These are phyloP conservation scores for Phyllostomus discolor DNA, from an alignment of 2,113 vertebrate species.

Conservation along the genomic window DNA sequence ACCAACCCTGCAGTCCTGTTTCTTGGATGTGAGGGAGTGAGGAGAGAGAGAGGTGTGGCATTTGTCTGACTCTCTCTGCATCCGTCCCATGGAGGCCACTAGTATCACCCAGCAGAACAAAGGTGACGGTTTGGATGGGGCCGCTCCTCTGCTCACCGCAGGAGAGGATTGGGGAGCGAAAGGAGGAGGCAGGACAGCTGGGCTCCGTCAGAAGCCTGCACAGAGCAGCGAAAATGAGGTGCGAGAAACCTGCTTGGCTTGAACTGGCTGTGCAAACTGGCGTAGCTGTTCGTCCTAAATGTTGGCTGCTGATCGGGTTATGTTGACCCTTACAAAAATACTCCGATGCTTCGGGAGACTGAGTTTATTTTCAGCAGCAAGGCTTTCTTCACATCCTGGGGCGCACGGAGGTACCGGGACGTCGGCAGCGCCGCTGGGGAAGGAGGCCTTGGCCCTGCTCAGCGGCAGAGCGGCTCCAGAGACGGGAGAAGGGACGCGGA, in stretches of 20 bases:
- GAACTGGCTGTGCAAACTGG: neutral
- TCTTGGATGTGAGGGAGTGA: too few species aligned
- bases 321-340: neutral
- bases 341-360: neutral
- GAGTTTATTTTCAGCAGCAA: neutral
- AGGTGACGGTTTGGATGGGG: neutral
- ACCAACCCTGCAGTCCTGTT: too few species aligned
- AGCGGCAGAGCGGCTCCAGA: neutral
- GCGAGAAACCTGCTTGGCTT: neutral
- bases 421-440: neutral
- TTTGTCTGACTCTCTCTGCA: neutral
- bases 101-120: neutral
- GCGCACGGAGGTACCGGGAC: neutral
- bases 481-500: neutral
- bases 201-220: accelerated
- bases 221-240: neutral
- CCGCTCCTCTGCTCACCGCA: neutral
- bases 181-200: neutral
- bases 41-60: neutral
- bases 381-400: neutral
- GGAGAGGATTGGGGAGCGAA: neutral
- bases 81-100: neutral
- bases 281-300: neutral
- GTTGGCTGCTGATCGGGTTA: neutral
- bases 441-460: neutral